Evolutionary conservation across 2,113 vertebrate species (phyloP).

Genomic region (Chaetops frenatus): DNA sequence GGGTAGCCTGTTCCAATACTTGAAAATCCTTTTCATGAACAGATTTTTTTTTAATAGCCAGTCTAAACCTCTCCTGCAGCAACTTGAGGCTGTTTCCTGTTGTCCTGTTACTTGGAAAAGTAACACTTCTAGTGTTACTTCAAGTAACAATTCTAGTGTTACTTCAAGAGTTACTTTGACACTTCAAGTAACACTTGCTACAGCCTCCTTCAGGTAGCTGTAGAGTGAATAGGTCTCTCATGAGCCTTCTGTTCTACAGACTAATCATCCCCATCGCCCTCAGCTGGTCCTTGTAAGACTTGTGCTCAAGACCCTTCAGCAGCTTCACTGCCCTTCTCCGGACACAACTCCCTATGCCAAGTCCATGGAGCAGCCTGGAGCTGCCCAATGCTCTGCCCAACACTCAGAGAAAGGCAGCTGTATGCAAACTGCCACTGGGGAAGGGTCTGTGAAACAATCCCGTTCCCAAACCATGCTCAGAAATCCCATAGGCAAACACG

Average conservation of each 20-base stretch:
- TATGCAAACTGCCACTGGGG: background rate
- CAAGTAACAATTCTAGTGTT: too few relatives aligned
- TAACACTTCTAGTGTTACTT: too few relatives aligned
- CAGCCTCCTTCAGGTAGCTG: background rate
- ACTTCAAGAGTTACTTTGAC: too few relatives aligned
- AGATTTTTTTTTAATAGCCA: background rate
- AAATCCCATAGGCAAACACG: background rate
- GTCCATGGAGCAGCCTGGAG: background rate
- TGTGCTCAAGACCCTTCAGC: background rate
- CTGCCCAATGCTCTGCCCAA: background rate
- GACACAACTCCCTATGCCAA: background rate
- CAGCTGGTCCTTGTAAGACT: background rate
- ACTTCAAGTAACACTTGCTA: too few relatives aligned
- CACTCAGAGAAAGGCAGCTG: background rate
- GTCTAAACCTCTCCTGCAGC: background rate
- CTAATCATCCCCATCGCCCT: background rate
- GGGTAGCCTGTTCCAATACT: background rate
- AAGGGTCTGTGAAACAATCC: background rate
- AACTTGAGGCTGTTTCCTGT: background rate
- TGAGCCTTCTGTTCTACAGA: background rate
- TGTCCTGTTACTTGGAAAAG: background rate
- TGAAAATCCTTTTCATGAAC: background rate
- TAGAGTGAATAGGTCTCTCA: background rate
- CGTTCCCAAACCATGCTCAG: background rate
- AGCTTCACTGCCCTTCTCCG: background rate